phyloP scores from a whole-genome alignment of 2,113 vertebrate genomes.

The Maccullochella peelii region DNA sequence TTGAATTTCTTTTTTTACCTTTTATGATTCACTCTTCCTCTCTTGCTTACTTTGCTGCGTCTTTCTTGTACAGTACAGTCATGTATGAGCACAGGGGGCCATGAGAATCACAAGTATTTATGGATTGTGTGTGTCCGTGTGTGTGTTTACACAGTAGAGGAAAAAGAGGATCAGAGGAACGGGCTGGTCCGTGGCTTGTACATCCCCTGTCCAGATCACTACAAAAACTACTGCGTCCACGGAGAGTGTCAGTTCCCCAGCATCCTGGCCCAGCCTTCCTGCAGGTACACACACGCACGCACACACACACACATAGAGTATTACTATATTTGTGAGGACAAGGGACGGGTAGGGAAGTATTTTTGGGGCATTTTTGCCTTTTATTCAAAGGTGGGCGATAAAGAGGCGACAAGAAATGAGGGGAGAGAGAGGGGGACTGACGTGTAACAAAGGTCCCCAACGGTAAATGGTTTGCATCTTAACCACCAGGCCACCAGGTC shows the following conservation, averaged over 20 bases:
- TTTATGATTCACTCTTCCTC: neutral
- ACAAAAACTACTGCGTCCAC: constrained; percentile 96
- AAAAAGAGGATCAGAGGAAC: constrained; percentile 89
- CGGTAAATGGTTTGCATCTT: neutral
- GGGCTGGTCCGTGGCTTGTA: constrained; percentile 91
- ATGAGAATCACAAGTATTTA: neutral
- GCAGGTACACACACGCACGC: constrained; percentile 87
- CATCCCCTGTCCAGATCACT: constrained; percentile 95
- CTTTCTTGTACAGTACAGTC: neutral
- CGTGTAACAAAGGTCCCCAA: neutral
- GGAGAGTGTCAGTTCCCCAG: constrained; percentile 96
- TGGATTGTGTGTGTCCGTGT: neutral
- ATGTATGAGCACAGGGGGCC: constrained; percentile 7
- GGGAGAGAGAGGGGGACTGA: neutral
- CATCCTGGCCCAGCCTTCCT: constrained; percentile 92
- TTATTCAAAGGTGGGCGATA: neutral
- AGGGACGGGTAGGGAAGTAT: neutral
- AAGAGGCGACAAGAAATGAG: neutral
- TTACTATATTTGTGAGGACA: neutral
- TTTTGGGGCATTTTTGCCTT: neutral
- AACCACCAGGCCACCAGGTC: neutral
- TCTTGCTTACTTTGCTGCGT: neutral
- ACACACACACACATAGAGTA: constrained; percentile 2
- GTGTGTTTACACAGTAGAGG: constrained; percentile 37
- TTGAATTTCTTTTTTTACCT: neutral